Conservation (phyloP, 2,888 invertebrate species). For the Dinocampus coccinellae region DNA sequence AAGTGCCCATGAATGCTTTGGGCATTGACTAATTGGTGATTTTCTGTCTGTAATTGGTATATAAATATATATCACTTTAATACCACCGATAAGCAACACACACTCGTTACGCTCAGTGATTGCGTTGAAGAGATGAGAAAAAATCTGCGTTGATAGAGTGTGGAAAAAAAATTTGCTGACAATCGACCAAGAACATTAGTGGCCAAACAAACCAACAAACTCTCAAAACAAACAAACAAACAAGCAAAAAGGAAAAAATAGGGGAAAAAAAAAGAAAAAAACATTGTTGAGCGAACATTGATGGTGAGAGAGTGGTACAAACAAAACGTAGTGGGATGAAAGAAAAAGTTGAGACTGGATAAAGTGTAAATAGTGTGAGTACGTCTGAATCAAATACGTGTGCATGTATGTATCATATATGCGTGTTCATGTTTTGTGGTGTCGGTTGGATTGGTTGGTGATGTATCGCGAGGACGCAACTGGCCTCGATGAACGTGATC, state of each 20-base stretch:
- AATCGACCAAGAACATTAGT: neutral
- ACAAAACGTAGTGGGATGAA: neutral
- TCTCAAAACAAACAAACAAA: too few species aligned
- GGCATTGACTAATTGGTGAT: constrained; percentile 37
- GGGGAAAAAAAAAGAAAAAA: neutral
- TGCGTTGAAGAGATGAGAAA: constrained; percentile 14
- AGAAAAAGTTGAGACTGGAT: neutral
- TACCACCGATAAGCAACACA: constrained; percentile 34
- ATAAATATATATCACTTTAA: constrained; percentile 9
- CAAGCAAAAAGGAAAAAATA: neutral
- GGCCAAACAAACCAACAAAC: too few species aligned
- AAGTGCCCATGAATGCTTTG: constrained; percentile 37
- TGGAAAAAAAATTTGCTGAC: neutral
- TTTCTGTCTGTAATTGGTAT: constrained; percentile 14
- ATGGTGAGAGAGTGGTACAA: neutral
- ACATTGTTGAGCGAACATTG: neutral
- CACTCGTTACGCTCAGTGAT: constrained; percentile 29
- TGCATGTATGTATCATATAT: neutral
- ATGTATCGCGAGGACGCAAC: constrained; percentile 63
- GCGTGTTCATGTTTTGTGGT: constrained; percentile 23
- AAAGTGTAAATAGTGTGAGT: neutral
- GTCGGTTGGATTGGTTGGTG: constrained; percentile 46
- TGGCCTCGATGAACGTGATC: constrained; percentile 64
- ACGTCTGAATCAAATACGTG: neutral
- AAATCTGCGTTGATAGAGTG: neutral